A percentile compares a stretch with the other conserved stretches of the same genome.
Evolutionary conservation across 1,140 invertebrate species (phyloP).

Genomic region (Mactra quadrangularis): DNA sequence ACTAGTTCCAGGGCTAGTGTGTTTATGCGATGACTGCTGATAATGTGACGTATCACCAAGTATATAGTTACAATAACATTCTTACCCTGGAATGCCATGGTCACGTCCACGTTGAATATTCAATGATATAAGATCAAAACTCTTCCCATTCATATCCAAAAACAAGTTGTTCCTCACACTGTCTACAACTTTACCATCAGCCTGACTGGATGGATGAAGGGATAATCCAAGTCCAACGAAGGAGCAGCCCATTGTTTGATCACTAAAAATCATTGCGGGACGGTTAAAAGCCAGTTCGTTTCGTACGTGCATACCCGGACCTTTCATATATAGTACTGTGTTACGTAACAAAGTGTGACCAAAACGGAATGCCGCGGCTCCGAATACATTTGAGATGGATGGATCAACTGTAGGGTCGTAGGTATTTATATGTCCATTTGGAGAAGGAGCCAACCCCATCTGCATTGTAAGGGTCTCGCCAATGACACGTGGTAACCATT

Average conservation of each 20-base stretch:
- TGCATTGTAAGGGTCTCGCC: slow-evolving; percentile 82
- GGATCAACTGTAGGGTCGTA: slow-evolving; percentile 93
- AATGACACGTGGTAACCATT: slow-evolving; percentile 93
- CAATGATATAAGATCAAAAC: slow-evolving; percentile 84
- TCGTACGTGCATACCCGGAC: slow-evolving; percentile 15
- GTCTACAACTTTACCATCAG: slow-evolving; percentile 49
- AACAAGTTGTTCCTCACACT: slow-evolving; percentile 56
- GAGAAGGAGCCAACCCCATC: slow-evolving; percentile 34
- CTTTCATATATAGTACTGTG: slow-evolving; percentile 43
- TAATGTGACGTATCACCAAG: too few species aligned
- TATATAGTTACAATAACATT: too few species aligned
- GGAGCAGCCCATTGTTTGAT: slow-evolving; percentile 38
- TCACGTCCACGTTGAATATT: slow-evolving; percentile 90
- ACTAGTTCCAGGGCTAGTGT: too few species aligned
- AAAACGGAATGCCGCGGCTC: slow-evolving; percentile 96
- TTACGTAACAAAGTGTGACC: slow-evolving; percentile 94
- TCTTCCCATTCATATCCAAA: slow-evolving; percentile 57
- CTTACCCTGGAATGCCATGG: slow-evolving; percentile 89
- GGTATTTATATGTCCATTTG: slow-evolving; percentile 19
- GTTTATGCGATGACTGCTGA: too few species aligned
- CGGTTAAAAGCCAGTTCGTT: slow-evolving; percentile 58
- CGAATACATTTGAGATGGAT: slow-evolving; percentile 96
- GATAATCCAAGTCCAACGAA: slow-evolving; percentile 47
- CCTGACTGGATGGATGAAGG: slow-evolving; percentile 45
- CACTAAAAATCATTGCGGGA: slow-evolving; percentile 47